Evolutionary conservation across 2,888 invertebrate genomes (phyloP), one percentile per base, ranked within the genome.

Genomic region (Horisme vitalbata): DNA sequence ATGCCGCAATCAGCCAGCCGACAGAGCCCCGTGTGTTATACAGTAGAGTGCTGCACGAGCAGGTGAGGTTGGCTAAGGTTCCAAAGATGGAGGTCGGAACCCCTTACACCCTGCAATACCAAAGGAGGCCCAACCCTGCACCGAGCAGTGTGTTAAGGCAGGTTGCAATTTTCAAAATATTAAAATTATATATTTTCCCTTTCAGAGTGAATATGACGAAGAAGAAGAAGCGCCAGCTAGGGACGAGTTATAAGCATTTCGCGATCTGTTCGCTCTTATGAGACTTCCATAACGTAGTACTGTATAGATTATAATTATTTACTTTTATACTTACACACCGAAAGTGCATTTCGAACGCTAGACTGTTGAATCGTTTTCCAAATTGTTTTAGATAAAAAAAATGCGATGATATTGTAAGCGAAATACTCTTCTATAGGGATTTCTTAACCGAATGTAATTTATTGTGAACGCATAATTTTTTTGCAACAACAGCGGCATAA

Each of bases 201-300:
- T 75, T 48, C 86, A 89, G 88, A 84, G 73, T 58, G 88, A 93
- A 65, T 93, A 92, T 57, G 93, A 93, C 28, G 94, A 95, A 63
- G 95, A 95, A 52, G 94, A 95, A 35, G 94, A 94, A 65, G 83
- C 91, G 63, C 93, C 93, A 62, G 90, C 92, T 71, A 94, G 94
- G 74, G 95, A 95, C 78, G 95, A 95, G 86, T 91, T 95, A 91
- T 95, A 95, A 94, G 79, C 73, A 59, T 59, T 48, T 44, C 31
- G 63, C 64, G 64, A 59, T 65, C 57, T 48, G 58, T 57, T 57
- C 70, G 65, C 74, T 74, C 72, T 62, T 55, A 73, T 70, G 73
- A 82, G 77, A 83, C 85, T 85, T 83, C 83, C 83, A 77, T 87
- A 85, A 81, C 55, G 72, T 84, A 84, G 77, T 79, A 74, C 75